Evolutionary conservation across 2,797 vertebrate genomes (phyloP).

Genomic region (Paratrypauchen microcephalus): DNA sequence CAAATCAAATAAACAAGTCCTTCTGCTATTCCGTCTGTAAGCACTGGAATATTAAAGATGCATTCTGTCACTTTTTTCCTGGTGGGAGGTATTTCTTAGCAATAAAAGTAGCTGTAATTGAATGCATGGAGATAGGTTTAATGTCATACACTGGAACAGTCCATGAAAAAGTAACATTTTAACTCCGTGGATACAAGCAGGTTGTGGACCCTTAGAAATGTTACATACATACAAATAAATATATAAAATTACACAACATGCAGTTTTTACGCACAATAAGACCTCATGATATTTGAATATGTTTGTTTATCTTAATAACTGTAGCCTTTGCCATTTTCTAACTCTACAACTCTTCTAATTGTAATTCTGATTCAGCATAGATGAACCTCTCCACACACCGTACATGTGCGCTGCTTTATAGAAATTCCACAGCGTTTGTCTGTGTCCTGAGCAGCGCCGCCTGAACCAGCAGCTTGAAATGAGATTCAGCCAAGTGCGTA

Average conservation of each 20-base stretch:
- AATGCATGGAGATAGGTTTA: too few species aligned
- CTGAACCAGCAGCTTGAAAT: slow-evolving; percentile 74
- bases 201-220: too few species aligned
- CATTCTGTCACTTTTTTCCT: too few species aligned
- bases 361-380: background rate
- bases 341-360: background rate
- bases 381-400: background rate
- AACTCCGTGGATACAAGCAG: too few species aligned
- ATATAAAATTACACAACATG: background rate
- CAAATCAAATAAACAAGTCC: too few species aligned
- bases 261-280: background rate
- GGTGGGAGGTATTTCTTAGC: too few species aligned
- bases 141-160: too few species aligned
- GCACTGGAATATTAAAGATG: too few species aligned
- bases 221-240: too few species aligned
- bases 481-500: slow-evolving; percentile 76
- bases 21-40: too few species aligned
- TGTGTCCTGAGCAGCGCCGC: slow-evolving; percentile 57
- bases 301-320: slow-evolving; percentile 33
- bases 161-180: too few species aligned
- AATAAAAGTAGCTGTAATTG: too few species aligned
- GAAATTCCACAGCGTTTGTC: slow-evolving; percentile 63
- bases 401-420: slow-evolving; percentile 44
- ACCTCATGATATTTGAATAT: background rate
- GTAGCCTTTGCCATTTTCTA: background rate